Conservation (phyloP, 2,797 vertebrate genomes). For the Octomys mimax region DNA sequence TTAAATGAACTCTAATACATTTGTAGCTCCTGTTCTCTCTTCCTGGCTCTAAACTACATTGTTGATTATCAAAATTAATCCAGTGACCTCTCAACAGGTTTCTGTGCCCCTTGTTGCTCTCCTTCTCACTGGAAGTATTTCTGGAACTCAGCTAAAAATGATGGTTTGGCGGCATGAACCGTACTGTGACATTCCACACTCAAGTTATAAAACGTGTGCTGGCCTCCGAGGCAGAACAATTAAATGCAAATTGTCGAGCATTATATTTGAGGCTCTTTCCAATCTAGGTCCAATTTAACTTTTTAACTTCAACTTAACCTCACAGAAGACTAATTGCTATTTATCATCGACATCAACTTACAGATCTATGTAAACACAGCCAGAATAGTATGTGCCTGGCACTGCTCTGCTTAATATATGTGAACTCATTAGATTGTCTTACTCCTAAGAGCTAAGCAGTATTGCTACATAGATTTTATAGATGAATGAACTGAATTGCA, state of each 20-base stretch:
- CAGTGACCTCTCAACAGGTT: neutral
- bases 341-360: neutral
- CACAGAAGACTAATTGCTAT: neutral
- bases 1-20: neutral
- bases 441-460: neutral
- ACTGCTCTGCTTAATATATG: neutral
- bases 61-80: constrained; percentile 2
- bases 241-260: constrained; percentile 31
- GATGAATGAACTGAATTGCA: neutral
- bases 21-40: neutral
- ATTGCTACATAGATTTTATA: neutral
- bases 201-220: neutral
- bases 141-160: neutral
- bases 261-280: neutral
- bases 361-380: neutral
- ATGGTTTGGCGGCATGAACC: neutral
- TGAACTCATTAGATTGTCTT: neutral
- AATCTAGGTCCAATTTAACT: neutral
- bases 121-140: neutral
- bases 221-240: constrained; percentile 3
- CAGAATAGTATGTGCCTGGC: neutral
- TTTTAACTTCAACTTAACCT: constrained; percentile 13
- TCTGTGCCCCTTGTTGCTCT: neutral
- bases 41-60: neutral
- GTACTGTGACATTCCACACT: neutral